Percentiles rank a stretch among this genome's conserved stretches.
Conservation (phyloP, 1,140 invertebrate species). For the Hyposmocoma kahamanoa region DNA sequence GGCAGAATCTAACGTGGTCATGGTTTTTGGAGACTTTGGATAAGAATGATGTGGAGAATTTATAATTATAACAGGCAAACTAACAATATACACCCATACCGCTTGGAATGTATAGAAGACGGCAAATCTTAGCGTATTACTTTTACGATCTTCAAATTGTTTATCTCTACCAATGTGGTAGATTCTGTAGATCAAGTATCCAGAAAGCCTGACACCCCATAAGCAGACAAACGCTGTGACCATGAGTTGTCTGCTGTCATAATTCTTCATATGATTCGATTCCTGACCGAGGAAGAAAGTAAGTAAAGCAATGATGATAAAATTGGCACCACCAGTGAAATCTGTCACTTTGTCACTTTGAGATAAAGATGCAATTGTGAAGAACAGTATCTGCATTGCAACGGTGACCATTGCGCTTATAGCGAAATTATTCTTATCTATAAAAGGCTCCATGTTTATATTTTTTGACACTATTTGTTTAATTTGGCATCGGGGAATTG, state of each 20-base stretch:
- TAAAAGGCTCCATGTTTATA: constrained; percentile 77
- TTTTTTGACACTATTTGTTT: constrained; percentile 42
- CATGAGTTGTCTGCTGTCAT: constrained; percentile 90
- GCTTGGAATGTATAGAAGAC: constrained; percentile 96
- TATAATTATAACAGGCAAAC: constrained; percentile 92
- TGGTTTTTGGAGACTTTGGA: constrained; percentile 84
- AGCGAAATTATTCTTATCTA: constrained; percentile 90
- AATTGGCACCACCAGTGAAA: constrained; percentile 93
- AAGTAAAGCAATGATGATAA: constrained; percentile 89
- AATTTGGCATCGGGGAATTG: constrained; percentile 47
- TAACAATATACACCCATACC: constrained; percentile 94
- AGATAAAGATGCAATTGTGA: constrained; percentile 87
- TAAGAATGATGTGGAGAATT: constrained; percentile 89
- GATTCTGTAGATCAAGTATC: constrained; percentile 90
- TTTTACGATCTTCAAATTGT: constrained; percentile 90
- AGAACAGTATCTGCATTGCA: constrained; percentile 91
- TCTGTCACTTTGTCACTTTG: constrained; percentile 94
- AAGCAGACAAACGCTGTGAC: constrained; percentile 89
- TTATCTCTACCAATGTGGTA: constrained; percentile 92
- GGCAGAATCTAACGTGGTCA: constrained; percentile 88
- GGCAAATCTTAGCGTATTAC: constrained; percentile 89
- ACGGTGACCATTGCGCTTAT: constrained; percentile 92
- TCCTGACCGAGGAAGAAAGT: constrained; percentile 91
- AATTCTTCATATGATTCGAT: constrained; percentile 79
- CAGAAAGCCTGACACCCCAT: constrained; percentile 89